Conservation (phyloP, 2,888 invertebrate genomes). For the Candidula unifasciata region DNA sequence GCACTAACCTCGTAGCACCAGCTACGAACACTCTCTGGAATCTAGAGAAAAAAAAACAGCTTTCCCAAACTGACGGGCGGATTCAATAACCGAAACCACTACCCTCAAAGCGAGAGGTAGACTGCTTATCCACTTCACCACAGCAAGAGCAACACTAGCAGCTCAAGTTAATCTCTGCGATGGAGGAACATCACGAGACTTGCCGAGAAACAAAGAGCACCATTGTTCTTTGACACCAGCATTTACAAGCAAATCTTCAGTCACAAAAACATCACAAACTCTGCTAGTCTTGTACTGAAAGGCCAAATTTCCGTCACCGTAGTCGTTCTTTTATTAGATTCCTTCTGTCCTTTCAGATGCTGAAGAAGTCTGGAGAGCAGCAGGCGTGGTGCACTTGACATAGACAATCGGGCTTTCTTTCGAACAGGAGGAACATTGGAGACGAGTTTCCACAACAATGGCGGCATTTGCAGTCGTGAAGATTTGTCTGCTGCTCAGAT, state of each 20-base stretch:
- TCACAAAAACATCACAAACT: conserved; percentile 4
- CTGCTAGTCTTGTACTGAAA: conserved; percentile 2
- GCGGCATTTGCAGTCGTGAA: conserved; percentile 2
- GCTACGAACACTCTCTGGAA: too few relatives aligned
- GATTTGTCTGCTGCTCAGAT: not conserved
- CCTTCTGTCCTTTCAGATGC: not conserved
- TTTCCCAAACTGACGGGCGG: too few relatives aligned
- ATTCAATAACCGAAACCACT: too few relatives aligned
- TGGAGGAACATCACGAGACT: too few relatives aligned
- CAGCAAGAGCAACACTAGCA: too few relatives aligned
- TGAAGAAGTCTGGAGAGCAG: conserved; percentile 10
- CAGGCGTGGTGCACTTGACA: conserved; percentile 27
- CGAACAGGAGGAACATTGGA: not conserved
- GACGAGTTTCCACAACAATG: conserved; percentile 16
- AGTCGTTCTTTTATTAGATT: not conserved
- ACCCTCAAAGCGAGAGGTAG: too few relatives aligned
- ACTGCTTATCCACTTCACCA: too few relatives aligned
- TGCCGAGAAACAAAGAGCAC: too few relatives aligned
- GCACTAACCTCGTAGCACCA: too few relatives aligned
- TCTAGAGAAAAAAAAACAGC: too few relatives aligned
- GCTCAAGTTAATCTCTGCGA: not conserved
- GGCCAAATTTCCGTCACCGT: not conserved
- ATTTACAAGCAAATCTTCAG: not conserved
- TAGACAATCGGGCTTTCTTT: conserved; percentile 21
- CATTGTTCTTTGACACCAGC: not conserved